Evolutionary conservation across 2,888 invertebrate species (phyloP).

Genomic region (Arctia plantaginis): DNA sequence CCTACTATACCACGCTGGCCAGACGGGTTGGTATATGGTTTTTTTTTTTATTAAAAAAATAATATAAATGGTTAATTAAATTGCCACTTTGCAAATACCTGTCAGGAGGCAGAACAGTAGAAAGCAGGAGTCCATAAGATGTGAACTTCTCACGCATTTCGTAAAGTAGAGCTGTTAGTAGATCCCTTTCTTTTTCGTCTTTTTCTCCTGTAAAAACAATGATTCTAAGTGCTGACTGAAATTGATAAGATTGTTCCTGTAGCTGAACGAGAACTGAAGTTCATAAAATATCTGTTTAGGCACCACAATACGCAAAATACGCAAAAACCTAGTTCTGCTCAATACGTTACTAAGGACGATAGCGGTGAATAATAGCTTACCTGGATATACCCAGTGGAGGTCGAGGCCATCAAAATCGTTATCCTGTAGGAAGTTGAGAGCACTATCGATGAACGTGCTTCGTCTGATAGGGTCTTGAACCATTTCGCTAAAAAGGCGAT

Average conservation of each 20-base stretch:
- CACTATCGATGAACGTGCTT: conserved; percentile 88
- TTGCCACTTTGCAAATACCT: conserved; percentile 66
- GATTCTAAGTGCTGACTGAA: neutral
- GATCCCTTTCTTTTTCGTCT: conserved; percentile 84
- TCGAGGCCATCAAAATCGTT: conserved; percentile 94
- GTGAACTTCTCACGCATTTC: conserved; percentile 88
- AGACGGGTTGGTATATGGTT: too few species aligned
- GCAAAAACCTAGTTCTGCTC: neutral
- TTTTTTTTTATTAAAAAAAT: too few species aligned
- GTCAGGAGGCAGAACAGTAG: conserved; percentile 87
- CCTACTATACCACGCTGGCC: too few species aligned
- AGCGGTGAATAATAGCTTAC: conserved; percentile 51
- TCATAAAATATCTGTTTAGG: neutral
- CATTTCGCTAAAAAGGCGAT: conserved; percentile 87
- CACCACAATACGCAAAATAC: neutral
- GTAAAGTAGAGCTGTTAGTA: conserved; percentile 85
- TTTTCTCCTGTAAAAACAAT: conserved; percentile 69
- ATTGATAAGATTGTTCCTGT: neutral
- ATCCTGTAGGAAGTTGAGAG: conserved; percentile 88
- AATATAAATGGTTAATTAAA: neutral
- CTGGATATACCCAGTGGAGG: conserved; percentile 92
- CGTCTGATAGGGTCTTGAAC: conserved; percentile 85
- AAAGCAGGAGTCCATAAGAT: conserved; percentile 84
- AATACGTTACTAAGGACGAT: neutral
- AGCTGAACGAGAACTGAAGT: neutral